Percentiles rank a stretch among this genome's conserved stretches.
phyloP scores from a whole-genome alignment of 1,140 invertebrate genomes.

The Limonius californicus region DNA sequence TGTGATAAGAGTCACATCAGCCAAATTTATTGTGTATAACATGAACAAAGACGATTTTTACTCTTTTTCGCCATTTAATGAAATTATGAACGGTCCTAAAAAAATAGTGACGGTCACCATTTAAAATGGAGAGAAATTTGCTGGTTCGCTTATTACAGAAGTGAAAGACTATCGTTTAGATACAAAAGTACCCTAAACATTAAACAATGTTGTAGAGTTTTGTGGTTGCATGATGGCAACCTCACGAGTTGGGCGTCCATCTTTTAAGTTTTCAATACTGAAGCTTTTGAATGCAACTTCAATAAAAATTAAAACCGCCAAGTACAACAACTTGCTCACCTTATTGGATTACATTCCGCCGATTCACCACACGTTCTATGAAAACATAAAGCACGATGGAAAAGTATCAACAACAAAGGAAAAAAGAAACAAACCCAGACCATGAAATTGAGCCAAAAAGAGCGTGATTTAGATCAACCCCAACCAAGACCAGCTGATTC shows the following conservation, averaged over 20 bases:
- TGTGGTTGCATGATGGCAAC: neutral
- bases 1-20: slow-evolving; percentile 7
- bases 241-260: neutral
- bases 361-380: neutral
- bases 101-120: neutral
- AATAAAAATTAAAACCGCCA: neutral
- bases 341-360: neutral
- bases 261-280: neutral
- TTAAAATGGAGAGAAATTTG: neutral
- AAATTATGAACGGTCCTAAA: slow-evolving; percentile 3
- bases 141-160: neutral
- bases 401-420: neutral
- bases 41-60: slow-evolving; percentile 14
- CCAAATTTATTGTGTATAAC: slow-evolving; percentile 2
- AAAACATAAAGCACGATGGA: neutral
- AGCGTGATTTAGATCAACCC: too few relatives aligned
- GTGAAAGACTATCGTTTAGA: neutral
- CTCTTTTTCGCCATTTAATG: neutral
- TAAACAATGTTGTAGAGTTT: neutral
- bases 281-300: neutral
- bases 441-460: too few relatives aligned
- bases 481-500: neutral
- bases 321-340: neutral
- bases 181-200: neutral
- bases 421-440: too few relatives aligned